Evolutionary conservation across 2,888 invertebrate species (phyloP), one percentile per base, ranked within the genome.

Genomic region (Nomada hirtipes): DNA sequence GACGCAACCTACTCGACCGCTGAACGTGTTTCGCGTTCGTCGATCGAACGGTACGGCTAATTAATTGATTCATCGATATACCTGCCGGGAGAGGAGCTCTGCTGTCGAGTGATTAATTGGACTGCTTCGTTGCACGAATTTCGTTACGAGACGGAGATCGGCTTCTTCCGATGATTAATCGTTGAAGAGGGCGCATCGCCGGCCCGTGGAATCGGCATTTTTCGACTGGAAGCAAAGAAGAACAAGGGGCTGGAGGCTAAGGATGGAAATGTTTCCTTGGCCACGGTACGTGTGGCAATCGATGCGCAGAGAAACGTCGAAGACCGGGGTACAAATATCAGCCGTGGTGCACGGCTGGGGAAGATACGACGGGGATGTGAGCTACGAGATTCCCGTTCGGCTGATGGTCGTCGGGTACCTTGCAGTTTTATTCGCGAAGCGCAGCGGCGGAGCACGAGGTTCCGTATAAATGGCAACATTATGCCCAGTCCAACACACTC

Each of bases 381-480:
- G 74, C 44, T 13, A 50, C 18, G 15, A 50, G 13, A 11, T 73
- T 72, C 57, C 55, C 53, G 63, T 59, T 55, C 63, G 57, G 15
- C 15, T 23, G 15, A 11, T 15, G 36, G 20, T 7, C 57, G 61
- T 65, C 20, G 10, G 11, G 0, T 44, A 23, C n/a, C 64, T 23
- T 60, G 60, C 63, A 29, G 55, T 72, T 82, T 84, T 77, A 76
- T 71, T 82, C 80, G 44, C 75, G 59, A 4, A 76, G 65, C 72
- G 72, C 69, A 63, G 73, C 59, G 36, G 57, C 67, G 29, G 67
- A 60, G 23, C 71, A 85, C 80, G 36, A 36, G 0, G 84, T 81
- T 84, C 88, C 86, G 87, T 91, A 89, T 91, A 91, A 91, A 92
- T 90, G 90, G 88, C 85, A 77, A 89, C 89, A 90, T 91, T 91